Percentiles rank a stretch among this genome's conserved stretches.
Evolutionary conservation across 2,888 invertebrate species (phyloP).

Genomic region (Alloplasta piceator): DNA sequence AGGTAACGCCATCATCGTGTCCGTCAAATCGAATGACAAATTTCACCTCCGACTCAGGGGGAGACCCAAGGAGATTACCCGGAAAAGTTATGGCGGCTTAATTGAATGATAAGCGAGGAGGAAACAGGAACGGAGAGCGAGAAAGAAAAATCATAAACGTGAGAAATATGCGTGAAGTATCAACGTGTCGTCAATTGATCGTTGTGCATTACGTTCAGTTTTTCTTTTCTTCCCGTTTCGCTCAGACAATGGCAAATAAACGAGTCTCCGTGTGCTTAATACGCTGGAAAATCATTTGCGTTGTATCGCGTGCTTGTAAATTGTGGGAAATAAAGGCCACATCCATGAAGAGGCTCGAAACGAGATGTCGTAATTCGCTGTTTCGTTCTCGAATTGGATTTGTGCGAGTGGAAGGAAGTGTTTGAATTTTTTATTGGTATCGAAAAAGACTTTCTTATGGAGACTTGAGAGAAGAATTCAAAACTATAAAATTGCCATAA

Average conservation of each 20-base stretch:
- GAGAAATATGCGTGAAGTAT: constrained; percentile 8
- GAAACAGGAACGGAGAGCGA: constrained; percentile 5
- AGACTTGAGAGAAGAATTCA: too few species aligned
- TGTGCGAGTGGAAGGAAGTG: too few species aligned
- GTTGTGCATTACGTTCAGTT: not conserved
- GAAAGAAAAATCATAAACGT: constrained; percentile 9
- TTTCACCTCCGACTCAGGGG: constrained; percentile 31
- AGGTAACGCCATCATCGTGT: constrained; percentile 9
- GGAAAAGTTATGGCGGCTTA: constrained; percentile 43
- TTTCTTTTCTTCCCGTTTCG: not conserved
- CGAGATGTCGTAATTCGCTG: too few species aligned
- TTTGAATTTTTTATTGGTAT: too few species aligned
- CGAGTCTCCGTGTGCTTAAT: constrained; percentile 6
- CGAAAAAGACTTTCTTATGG: too few species aligned
- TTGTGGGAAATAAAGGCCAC: constrained; percentile 13
- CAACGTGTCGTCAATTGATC: constrained; percentile 16
- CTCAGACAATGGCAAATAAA: constrained; percentile 38
- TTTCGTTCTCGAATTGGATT: too few species aligned
- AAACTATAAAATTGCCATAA: too few species aligned
- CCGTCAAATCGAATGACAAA: constrained; percentile 57
- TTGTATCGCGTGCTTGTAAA: constrained; percentile 28
- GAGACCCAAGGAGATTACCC: constrained; percentile 47
- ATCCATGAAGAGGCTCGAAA: too few species aligned
- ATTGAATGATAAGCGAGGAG: constrained; percentile 48
- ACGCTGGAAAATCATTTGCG: constrained; percentile 51